Conservation (phyloP, 2,888 invertebrate genomes). For the Oxytorus armatus region DNA sequence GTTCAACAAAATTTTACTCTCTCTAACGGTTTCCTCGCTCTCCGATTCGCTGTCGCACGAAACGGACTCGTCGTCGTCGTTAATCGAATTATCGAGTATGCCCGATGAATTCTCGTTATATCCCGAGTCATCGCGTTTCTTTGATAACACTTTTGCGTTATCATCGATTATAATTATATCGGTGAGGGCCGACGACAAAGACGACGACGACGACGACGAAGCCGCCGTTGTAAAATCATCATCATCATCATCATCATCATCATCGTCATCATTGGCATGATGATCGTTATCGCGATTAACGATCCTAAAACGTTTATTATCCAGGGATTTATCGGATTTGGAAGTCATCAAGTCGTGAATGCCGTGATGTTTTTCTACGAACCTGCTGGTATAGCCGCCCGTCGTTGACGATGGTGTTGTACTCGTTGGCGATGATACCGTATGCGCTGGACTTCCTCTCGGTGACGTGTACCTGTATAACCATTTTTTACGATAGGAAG, state of each 20-base stretch:
- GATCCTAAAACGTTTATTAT: conserved; percentile 82
- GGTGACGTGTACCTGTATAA: conserved; percentile 81
- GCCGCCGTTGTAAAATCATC: conserved; percentile 51
- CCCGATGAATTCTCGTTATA: conserved; percentile 46
- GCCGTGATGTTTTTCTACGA: conserved; percentile 82
- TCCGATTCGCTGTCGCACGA: conserved; percentile 67
- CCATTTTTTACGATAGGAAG: conserved; percentile 64
- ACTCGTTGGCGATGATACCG: conserved; percentile 77
- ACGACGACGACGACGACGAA: conserved; percentile 64
- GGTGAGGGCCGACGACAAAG: conserved; percentile 50
- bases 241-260: conserved; percentile 61
- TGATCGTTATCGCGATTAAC: conserved; percentile 74
- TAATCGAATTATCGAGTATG: conserved; percentile 52
- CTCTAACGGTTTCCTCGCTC: conserved; percentile 61
- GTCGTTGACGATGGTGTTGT: conserved; percentile 75
- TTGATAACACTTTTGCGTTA: conserved; percentile 61
- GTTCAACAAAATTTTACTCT: conserved; percentile 24
- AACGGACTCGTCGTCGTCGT: conserved; percentile 67
- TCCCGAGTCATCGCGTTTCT: conserved; percentile 56
- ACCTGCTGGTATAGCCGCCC: conserved; percentile 89
- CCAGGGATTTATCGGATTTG: conserved; percentile 82
- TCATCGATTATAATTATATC: conserved; percentile 65
- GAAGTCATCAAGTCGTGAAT: conserved; percentile 79
- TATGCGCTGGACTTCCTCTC: conserved; percentile 82
- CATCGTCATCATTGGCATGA: conserved; percentile 48